These are phyloP conservation scores for Ephydatia muelleri DNA, from an alignment of 37 sponge, comb jelly and placozoan genomes.

Conservation along the genomic window DNA sequence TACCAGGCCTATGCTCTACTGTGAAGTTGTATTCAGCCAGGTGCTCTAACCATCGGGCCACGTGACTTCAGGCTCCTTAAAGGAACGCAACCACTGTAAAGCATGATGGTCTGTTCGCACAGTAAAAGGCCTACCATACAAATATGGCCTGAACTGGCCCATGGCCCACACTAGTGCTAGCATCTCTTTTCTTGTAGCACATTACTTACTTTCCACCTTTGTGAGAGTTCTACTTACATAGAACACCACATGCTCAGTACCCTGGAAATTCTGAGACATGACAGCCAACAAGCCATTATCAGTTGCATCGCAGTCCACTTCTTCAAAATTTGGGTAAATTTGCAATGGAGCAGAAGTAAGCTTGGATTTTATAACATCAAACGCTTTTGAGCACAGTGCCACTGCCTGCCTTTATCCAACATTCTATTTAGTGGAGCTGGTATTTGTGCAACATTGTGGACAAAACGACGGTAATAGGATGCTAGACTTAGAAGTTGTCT, in stretches of 20 bases:
- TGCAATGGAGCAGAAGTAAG: conserved; percentile 33
- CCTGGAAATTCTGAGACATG: conserved; percentile 16
- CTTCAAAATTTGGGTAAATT: conserved; percentile 21
- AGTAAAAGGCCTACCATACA: conserved; percentile 5
- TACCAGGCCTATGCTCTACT: conserved; percentile 17
- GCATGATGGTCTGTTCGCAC: conserved; percentile 21
- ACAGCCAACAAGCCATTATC: conserved; percentile 5
- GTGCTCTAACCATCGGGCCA: conserved; percentile 28
- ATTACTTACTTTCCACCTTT: conserved; percentile 17
- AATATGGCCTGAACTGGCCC: conserved; percentile 15
- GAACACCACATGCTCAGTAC: conserved; percentile 16
- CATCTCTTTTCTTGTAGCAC: conserved; percentile 9
- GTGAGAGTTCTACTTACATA: conserved; percentile 31
- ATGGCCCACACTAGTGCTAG: conserved; percentile 21
- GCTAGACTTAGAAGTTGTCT: conserved; percentile 13
- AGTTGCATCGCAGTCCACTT: neutral
- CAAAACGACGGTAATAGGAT: conserved; percentile 16
- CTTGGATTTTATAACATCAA: conserved; percentile 9
- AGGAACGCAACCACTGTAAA: conserved; percentile 16
- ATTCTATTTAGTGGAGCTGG: conserved; percentile 7
- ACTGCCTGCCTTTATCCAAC: conserved; percentile 7
- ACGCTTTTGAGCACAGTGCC: conserved; percentile 13
- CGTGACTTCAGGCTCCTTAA: conserved; percentile 18
- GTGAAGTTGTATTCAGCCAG: conserved; percentile 13
- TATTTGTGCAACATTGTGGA: conserved; percentile 14